Evolutionary conservation across 35 echinoderm and acorn worm species (phyloP).

Genomic region (Holothuria glaberrima): DNA sequence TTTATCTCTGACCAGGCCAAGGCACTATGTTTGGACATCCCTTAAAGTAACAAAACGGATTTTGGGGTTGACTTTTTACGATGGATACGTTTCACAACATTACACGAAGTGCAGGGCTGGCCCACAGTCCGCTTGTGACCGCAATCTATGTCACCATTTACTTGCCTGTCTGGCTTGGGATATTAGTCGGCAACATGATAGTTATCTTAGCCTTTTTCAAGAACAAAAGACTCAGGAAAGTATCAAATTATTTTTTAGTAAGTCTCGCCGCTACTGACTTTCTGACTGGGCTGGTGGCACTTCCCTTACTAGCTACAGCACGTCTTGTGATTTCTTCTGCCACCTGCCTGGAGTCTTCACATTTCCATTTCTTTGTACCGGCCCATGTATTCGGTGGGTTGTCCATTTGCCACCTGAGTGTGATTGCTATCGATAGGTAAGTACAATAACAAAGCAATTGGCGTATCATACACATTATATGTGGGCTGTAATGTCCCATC

Average conservation of each 20-base stretch:
- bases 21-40: no score
- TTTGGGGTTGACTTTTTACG: no score
- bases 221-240: slow-evolving; percentile 2
- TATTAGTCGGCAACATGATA: slow-evolving; percentile 36
- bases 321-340: slow-evolving; percentile 29
- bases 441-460: neutral
- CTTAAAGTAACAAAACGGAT: no score
- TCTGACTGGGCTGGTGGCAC: slow-evolving; percentile 20
- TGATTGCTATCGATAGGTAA: slow-evolving; percentile 31
- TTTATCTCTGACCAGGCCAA: no score
- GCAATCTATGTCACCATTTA: neutral
- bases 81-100: no score
- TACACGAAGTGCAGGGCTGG: neutral
- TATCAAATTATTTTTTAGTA: slow-evolving; percentile 38
- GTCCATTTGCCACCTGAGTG: slow-evolving; percentile 45
- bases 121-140: slow-evolving; percentile 12
- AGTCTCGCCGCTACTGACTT: slow-evolving; percentile 49
- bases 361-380: slow-evolving; percentile 35
- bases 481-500: no score
- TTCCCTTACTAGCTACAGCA: slow-evolving; percentile 18
- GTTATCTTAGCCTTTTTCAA: slow-evolving; percentile 35
- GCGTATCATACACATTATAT: no score
- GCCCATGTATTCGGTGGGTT: slow-evolving; percentile 33
- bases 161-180: slow-evolving; percentile 6
- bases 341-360: slow-evolving; percentile 16